Percentiles rank a stretch among this genome's conserved stretches.
Conservation (phyloP, 2,888 invertebrate genomes). For the Melanostoma mellinum region DNA sequence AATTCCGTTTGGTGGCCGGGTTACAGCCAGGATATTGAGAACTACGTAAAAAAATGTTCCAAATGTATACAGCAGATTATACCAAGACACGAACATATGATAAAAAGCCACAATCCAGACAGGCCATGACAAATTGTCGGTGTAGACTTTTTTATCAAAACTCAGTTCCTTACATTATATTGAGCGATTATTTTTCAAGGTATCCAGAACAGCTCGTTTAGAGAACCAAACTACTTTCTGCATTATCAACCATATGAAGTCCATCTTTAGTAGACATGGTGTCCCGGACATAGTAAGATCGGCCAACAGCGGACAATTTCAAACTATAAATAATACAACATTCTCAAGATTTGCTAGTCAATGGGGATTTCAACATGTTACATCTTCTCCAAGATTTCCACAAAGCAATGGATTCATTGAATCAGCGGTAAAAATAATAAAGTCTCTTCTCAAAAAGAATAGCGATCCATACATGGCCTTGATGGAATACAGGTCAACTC, state of each 20-base stretch:
- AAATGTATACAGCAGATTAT: slow-evolving; percentile 24
- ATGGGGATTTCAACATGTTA: slow-evolving; percentile 15
- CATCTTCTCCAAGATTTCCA: slow-evolving; percentile 1
- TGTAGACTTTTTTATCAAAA: neutral
- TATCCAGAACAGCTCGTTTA: neutral
- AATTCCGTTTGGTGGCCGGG: slow-evolving; percentile 33
- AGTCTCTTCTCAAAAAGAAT: slow-evolving; percentile 37
- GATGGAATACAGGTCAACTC: slow-evolving; percentile 37
- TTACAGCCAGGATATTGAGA: neutral
- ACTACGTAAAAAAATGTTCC: slow-evolving; percentile 14
- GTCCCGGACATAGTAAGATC: neutral
- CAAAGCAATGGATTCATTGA: slow-evolving; percentile 17
- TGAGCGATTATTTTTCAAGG: neutral
- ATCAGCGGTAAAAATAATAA: slow-evolving; percentile 26
- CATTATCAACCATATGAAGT: neutral
- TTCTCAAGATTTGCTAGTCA: neutral
- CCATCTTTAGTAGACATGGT: neutral
- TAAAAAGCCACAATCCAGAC: neutral
- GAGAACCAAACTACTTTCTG: neutral
- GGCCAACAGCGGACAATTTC: neutral
- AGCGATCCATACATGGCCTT: slow-evolving; percentile 26
- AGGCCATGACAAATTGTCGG: slow-evolving; percentile 23
- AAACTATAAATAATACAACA: neutral
- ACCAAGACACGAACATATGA: slow-evolving; percentile 24
- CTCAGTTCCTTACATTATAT: neutral